A percentile compares a stretch with the other conserved stretches of the same genome.
Evolutionary conservation across 1,140 invertebrate species (phyloP).

Genomic region (Philopotamus ludificatus): DNA sequence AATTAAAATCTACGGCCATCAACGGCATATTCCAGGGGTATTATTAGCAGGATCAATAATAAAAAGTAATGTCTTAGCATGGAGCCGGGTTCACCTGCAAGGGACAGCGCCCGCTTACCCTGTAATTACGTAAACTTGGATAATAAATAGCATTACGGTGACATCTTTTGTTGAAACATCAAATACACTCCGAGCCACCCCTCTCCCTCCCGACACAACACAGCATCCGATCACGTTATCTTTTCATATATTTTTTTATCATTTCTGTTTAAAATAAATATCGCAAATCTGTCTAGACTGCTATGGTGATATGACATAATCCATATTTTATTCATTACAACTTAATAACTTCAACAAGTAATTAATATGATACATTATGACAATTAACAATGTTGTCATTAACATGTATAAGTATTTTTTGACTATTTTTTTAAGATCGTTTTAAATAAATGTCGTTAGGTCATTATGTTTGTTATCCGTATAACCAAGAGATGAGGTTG

Average conservation of each 20-base stretch:
- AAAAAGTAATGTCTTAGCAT: neutral
- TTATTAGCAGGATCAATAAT: neutral
- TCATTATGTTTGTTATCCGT: neutral
- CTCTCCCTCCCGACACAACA: neutral
- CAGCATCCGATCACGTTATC: neutral
- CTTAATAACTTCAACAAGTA: too few species aligned
- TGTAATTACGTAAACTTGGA: conserved; percentile 40
- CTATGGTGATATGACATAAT: too few species aligned
- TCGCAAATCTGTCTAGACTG: neutral
- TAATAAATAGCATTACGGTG: conserved; percentile 41
- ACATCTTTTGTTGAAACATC: conserved; percentile 40
- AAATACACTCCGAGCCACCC: conserved; percentile 26
- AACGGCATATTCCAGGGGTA: too few species aligned
- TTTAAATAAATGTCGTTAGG: too few species aligned
- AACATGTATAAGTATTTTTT: too few species aligned
- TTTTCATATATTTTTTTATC: neutral
- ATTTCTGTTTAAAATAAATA: neutral
- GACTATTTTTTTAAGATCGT: too few species aligned
- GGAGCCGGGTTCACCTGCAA: conserved; percentile 15
- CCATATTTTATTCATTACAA: too few species aligned
- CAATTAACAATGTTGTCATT: too few species aligned
- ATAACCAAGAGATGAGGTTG: neutral
- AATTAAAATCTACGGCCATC: too few species aligned
- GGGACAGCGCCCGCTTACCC: conserved; percentile 26
- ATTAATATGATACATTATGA: too few species aligned